Percentiles rank a stretch among this genome's conserved stretches.
Conservation (phyloP, 1,140 invertebrate species). For the Luehdorfia chinensis region DNA sequence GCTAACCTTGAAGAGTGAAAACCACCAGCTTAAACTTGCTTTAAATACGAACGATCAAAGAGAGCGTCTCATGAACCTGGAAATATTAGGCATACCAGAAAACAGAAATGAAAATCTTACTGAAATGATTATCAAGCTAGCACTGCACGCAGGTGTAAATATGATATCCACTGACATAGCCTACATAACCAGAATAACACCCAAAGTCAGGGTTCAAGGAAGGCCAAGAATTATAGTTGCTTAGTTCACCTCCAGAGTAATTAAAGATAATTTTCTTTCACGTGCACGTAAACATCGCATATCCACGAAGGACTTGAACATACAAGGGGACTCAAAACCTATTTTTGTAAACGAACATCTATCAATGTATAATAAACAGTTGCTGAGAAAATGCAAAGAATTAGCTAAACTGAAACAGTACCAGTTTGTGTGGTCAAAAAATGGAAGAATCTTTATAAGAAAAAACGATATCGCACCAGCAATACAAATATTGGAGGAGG, state of each 20-base stretch:
- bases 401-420: conserved; percentile 18
- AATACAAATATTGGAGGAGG: conserved; percentile 7
- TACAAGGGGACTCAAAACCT: conserved; percentile 5
- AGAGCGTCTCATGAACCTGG: not conserved
- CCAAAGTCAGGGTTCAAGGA: conserved; percentile 10
- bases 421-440: conserved; percentile 22
- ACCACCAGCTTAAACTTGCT: not conserved
- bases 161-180: conserved; percentile 18
- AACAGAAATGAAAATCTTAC: conserved; percentile 12
- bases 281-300: conserved; percentile 4
- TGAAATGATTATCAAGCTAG: conserved; percentile 8
- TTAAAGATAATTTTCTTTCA: conserved; percentile 21
- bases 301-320: conserved; percentile 13
- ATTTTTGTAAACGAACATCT: conserved; percentile 21
- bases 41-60: not conserved
- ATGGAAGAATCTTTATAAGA: too few relatives aligned
- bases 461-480: conserved; percentile 16
- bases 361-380: conserved; percentile 14
- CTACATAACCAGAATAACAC: conserved; percentile 12
- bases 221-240: conserved; percentile 17
- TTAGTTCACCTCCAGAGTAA: conserved; percentile 10
- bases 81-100: conserved; percentile 21
- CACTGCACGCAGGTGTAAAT: conserved; percentile 1
- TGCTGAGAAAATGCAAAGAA: conserved; percentile 19
- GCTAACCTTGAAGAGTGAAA: not conserved